Evolutionary conservation across 2,113 vertebrate genomes (phyloP).

Genomic region (Phyllostomus hastatus): DNA sequence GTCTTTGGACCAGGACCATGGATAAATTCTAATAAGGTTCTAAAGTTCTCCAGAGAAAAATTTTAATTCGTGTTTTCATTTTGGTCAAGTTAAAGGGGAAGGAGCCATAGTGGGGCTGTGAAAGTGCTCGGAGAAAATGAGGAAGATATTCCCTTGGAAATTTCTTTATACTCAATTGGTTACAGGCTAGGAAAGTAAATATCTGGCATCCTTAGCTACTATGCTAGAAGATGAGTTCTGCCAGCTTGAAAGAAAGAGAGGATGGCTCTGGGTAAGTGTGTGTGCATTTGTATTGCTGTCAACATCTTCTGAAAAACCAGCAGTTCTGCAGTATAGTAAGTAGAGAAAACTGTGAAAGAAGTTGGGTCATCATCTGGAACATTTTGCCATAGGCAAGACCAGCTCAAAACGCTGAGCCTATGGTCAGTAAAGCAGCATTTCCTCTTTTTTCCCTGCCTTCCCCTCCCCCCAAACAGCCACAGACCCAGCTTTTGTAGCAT

Average conservation of each 20-base stretch:
- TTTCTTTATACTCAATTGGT: background rate
- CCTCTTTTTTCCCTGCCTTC: background rate
- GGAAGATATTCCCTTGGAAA: background rate
- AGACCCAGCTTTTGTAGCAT: background rate
- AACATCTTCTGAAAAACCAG: background rate
- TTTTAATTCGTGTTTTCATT: background rate
- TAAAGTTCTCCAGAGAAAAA: background rate
- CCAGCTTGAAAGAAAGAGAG: background rate
- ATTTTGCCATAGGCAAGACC: background rate
- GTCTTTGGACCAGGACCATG: background rate
- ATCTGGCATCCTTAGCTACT: background rate
- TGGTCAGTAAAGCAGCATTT: background rate
- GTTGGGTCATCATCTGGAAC: background rate
- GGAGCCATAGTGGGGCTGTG: background rate
- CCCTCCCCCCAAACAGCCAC: background rate
- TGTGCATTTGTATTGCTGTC: background rate
- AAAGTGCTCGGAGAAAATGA: background rate
- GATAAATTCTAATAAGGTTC: background rate
- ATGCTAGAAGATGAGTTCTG: background rate
- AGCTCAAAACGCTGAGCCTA: background rate
- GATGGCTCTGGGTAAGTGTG: background rate
- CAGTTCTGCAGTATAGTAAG: background rate
- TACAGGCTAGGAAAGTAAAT: background rate
- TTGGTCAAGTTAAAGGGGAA: background rate
- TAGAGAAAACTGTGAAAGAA: background rate